A percentile compares a stretch with the other conserved stretches of the same genome.
phyloP scores from a whole-genome alignment of 2,888 invertebrate genomes.

The Operophtera brumata region DNA sequence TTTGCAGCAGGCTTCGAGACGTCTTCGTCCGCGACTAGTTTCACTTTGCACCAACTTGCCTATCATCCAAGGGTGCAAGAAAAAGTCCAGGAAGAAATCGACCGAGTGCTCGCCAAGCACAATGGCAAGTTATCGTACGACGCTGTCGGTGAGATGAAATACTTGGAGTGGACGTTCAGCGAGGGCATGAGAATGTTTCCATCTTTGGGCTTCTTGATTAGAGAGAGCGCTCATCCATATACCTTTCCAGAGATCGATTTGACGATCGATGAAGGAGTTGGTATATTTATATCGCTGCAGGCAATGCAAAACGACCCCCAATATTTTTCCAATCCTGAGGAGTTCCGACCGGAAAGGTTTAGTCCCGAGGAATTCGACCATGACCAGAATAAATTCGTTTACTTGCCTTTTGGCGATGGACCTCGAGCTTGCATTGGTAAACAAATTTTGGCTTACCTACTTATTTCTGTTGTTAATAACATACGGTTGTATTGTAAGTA shows the following conservation, averaged over 20 bases:
- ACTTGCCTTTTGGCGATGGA: constrained; percentile 58
- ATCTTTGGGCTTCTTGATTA: constrained; percentile 53
- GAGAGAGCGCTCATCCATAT: constrained; percentile 48
- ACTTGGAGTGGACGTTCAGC: constrained; percentile 52
- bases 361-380: constrained; percentile 37
- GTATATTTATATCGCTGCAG: constrained; percentile 50
- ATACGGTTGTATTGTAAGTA: background rate
- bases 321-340: constrained; percentile 53
- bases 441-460: background rate
- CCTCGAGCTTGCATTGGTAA: constrained; percentile 60
- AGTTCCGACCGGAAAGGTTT: constrained; percentile 58
- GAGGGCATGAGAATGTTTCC: constrained; percentile 62
- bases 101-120: constrained; percentile 45
- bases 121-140: constrained; percentile 51
- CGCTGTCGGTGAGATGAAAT: constrained; percentile 55
- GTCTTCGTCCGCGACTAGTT: constrained; percentile 58
- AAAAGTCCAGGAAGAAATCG: constrained; percentile 53
- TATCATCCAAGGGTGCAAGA: constrained; percentile 48
- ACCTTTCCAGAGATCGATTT: constrained; percentile 50
- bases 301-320: constrained; percentile 56
- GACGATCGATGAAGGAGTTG: constrained; percentile 51
- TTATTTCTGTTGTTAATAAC: too few relatives aligned
- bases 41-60: constrained; percentile 58
- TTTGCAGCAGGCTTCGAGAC: constrained; percentile 63
- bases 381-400: constrained; percentile 45